Evolutionary conservation across 2,113 vertebrate species (phyloP).

Genomic region (Dinomys branickii): DNA sequence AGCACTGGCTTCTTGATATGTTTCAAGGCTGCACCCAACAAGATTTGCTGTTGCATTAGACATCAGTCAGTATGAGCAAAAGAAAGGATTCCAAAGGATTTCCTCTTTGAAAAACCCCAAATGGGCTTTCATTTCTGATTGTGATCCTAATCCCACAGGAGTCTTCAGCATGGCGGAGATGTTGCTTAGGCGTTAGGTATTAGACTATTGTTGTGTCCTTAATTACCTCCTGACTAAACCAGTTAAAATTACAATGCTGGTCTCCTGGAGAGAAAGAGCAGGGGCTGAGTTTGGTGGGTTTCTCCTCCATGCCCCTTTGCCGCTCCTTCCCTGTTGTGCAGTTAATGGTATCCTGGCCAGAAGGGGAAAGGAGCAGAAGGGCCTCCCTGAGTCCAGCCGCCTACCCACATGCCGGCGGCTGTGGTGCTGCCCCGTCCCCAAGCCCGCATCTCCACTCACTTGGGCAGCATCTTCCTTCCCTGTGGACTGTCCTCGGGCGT

Average conservation of each 20-base stretch:
- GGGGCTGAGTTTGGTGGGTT: not conserved
- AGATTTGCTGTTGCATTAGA: not conserved
- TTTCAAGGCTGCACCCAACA: not conserved
- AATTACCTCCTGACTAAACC: constrained; percentile 64
- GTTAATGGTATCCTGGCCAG: not conserved
- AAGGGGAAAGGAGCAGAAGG: not conserved
- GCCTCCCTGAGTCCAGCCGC: not conserved
- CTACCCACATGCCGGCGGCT: constrained; percentile 2
- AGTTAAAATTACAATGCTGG: constrained; percentile 57
- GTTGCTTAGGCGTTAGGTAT: not conserved
- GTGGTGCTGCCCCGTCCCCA: not conserved
- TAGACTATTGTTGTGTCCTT: constrained; percentile 13
- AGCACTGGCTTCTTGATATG: not conserved
- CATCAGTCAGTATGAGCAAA: not conserved
- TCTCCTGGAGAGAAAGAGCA: constrained; percentile 58
- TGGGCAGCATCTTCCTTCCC: not conserved
- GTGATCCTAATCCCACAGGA: not conserved
- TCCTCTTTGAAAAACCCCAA: not conserved
- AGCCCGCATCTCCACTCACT: not conserved
- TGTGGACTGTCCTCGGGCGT: not conserved
- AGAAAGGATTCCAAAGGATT: not conserved
- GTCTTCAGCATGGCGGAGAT: not conserved
- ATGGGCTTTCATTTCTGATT: constrained; percentile 44
- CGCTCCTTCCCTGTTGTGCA: not conserved
- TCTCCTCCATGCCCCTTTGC: not conserved